Evolutionary conservation across 2,888 invertebrate species (phyloP), one percentile per base, ranked within the genome.

Genomic region (Subacronicta megacephala): DNA sequence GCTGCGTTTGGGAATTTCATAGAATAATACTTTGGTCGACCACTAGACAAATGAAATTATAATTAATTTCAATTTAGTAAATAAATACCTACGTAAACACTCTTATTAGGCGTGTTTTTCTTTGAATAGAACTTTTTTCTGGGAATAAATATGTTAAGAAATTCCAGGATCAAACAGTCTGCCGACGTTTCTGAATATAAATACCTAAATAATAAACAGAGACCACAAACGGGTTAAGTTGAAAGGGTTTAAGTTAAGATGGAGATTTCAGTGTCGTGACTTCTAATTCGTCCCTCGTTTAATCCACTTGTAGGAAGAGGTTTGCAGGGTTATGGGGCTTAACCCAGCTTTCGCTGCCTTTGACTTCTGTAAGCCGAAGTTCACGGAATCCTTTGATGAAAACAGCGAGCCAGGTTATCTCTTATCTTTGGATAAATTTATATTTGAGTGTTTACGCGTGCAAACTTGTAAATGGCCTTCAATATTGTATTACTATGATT

Each of bases 291-390:
- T 26, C 18, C 35, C 18, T 7, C 44, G 44, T 38, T 46, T 64
- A 63, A 66, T 70, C 52, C 41, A 31, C 23, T 70, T 38, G 47
- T 26, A 26, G 35, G 44, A 13, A 23, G 16, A 45, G 52, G 20
- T 52, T 55, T 38, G 4, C n/a, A 52, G 41, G 65, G 45, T 18
- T 66, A 46, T 49, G 16, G n/a, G 31, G 57, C 31, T 70, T 52
- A 63, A 13, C 51, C 40, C 33, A 40, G 9, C 44, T 47, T 56
- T 51, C 40, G 18, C 40, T 44, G 29, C n/a, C 31, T 47, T 60
- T 62, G 62, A 40, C 38, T 65, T 29, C 35, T 37, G 9, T 26
- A 62, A 69, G 36, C 29, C 26, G 13, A 26, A 46, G 23, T 57
- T 31, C 16, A 17, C 2, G 20, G 35, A 9, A 43, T 18, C 2